Conservation (phyloP, 2,113 vertebrate genomes). For the Astatoreochromis straeleni region DNA sequence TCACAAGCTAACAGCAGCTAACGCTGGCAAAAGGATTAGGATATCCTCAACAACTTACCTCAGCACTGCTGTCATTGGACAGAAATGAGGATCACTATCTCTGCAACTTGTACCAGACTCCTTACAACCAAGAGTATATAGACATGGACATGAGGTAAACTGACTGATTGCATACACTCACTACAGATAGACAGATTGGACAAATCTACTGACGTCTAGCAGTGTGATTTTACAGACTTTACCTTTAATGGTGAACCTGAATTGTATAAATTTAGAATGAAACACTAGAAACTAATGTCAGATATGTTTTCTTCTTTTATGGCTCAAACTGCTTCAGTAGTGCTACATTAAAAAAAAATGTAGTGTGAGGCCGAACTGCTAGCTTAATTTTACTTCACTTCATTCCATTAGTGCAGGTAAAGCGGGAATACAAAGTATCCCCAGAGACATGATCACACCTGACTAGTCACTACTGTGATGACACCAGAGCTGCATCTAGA, state of each 20-base stretch:
- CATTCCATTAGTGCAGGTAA: neutral
- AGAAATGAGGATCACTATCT: neutral
- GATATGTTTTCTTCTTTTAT: neutral
- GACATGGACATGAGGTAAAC: neutral
- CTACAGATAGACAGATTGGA: neutral
- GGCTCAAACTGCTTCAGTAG: neutral
- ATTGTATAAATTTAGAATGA: neutral
- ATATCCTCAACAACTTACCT: neutral
- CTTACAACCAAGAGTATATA: neutral
- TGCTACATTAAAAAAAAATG: neutral
- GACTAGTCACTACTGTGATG: neutral
- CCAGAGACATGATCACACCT: neutral
- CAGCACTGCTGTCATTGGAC: neutral
- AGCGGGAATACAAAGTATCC: neutral
- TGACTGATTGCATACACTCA: neutral
- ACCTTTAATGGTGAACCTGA: neutral
- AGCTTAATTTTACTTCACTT: neutral
- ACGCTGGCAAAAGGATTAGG: neutral
- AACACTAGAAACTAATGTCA: neutral
- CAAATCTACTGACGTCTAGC: neutral
- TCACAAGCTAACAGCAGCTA: neutral
- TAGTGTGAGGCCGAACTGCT: neutral
- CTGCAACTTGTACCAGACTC: neutral
- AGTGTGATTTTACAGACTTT: accelerated
- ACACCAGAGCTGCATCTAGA: neutral